Base-by-base conservation (phyloP, 2,797 vertebrate species). In the Sebastes reedi region DNA sequence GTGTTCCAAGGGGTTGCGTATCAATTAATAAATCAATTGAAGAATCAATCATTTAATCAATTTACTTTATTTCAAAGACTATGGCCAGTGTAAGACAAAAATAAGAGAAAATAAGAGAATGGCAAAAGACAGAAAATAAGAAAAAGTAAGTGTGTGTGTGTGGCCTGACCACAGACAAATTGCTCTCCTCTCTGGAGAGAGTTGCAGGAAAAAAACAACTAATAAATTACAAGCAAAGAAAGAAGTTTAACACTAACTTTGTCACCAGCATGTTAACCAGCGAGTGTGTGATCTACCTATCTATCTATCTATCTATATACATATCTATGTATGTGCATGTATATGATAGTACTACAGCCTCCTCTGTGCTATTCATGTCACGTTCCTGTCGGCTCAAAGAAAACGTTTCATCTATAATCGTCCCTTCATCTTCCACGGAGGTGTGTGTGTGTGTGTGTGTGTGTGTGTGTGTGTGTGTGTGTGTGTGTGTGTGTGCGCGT, bases 341-440 rank as follows among this genome's bases (percentile, higher is more conserved):
- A 46, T 68, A 46, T 59, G 68, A 61, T 62, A 20, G 67, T 58
- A 66, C 60, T 11, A 30, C 72, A 83, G 85, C 62, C 70, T 80
- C 68, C n/a, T 34, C 56, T 42, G 66, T 72, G 67, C 36, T 81
- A 87, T 91, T 91, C 82, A 79, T 77, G 81, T 84, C 89, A 93
- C 75, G 74, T 89, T 77, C 81, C 80, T 82, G 50, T 83, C 66
- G 62, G 64, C 83, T 86, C 76, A 85, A 89, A 92, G 80, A 87
- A 90, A 90, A 78, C 68, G 62, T 92, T 92, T 87, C 58, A 91
- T 91, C 88, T 89, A 29, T 87, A 89, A 94, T 91, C 71, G 18
- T 80, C 85, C 82, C 86, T 91, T 94, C 88, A 92, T 94, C 92
- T 91, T 87, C 75, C 71, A 69, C 14, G 8, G 89, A 82, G 80